A percentile compares a stretch with the other conserved stretches of the same genome.
Conservation (phyloP, 2,888 invertebrate species). For the Cryptophagus acutangulus region DNA sequence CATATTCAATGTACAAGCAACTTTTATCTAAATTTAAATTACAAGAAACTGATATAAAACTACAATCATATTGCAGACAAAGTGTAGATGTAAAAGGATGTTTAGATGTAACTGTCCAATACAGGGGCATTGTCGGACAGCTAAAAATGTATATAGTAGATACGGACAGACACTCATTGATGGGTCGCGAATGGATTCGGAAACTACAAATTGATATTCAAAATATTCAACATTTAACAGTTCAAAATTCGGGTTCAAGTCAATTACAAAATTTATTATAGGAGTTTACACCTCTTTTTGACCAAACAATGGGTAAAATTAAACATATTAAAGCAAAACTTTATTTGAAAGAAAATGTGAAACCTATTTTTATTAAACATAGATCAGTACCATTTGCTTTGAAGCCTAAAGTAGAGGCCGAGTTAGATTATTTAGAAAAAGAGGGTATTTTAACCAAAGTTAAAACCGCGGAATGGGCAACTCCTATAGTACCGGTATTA, state of each 20-base stretch:
- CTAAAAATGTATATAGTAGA: conserved; percentile 16
- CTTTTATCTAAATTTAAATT: background rate
- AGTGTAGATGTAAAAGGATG: conserved; percentile 12
- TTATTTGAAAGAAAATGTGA: conserved; percentile 4
- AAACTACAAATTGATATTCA: too few species aligned
- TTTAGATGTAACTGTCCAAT: background rate
- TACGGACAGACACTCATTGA: conserved; percentile 22
- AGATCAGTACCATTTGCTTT: conserved; percentile 14
- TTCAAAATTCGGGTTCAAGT: background rate
- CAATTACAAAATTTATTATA: conserved; percentile 6
- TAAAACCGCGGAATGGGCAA: conserved; percentile 18
- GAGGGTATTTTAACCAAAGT: conserved; percentile 20
- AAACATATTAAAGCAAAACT: conserved; percentile 8
- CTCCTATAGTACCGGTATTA: conserved; percentile 20
- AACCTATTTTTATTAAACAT: conserved; percentile 16
- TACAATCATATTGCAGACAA: background rate
- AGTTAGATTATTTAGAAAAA: conserved; percentile 15
- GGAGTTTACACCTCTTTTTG: conserved; percentile 8
- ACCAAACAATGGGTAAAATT: conserved; percentile 10
- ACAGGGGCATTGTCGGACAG: background rate
- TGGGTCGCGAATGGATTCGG: conserved; percentile 30
- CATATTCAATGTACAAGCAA: background rate
- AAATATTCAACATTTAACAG: conserved; percentile 3
- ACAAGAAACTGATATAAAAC: background rate
- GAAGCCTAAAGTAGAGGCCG: conserved; percentile 12